Evolutionary conservation across 2,888 invertebrate species (phyloP).

Genomic region (Encarsia formosa): DNA sequence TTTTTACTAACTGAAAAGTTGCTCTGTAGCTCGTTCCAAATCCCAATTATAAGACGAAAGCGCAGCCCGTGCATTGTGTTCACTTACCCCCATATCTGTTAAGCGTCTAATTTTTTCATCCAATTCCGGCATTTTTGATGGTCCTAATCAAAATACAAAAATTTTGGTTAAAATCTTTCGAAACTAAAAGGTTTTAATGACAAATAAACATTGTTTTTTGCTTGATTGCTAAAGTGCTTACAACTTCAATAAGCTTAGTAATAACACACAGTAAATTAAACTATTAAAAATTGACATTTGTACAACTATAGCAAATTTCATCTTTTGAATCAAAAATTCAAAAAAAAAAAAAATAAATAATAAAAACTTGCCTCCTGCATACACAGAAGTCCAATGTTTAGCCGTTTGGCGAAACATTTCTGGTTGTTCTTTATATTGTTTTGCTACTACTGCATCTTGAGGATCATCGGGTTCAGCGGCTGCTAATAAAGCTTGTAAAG

Average conservation of each 20-base stretch:
- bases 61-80: constrained; percentile 82
- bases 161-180: neutral
- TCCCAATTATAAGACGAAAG: constrained; percentile 92
- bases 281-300: neutral
- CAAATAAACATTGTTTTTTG: no score
- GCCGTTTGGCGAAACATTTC: constrained; percentile 88
- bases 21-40: constrained; percentile 86
- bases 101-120: constrained; percentile 84
- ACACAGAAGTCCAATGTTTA: constrained; percentile 91
- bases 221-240: no score
- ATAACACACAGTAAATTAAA: neutral
- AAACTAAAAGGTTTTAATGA: no score
- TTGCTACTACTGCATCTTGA: constrained; percentile 95
- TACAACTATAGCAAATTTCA: no score
- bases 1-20: constrained; percentile 71
- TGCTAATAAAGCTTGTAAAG: constrained; percentile 89
- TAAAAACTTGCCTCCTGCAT: constrained; percentile 76
- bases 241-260: neutral
- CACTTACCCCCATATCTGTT: constrained; percentile 91
- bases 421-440: constrained; percentile 87
- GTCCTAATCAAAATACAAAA: constrained; percentile 56
- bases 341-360: no score
- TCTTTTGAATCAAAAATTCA: no score
- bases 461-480: constrained; percentile 93
- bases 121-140: constrained; percentile 72